Base-by-base conservation (phyloP, 2,888 invertebrate species). In the Drosophila neotestacea region DNA sequence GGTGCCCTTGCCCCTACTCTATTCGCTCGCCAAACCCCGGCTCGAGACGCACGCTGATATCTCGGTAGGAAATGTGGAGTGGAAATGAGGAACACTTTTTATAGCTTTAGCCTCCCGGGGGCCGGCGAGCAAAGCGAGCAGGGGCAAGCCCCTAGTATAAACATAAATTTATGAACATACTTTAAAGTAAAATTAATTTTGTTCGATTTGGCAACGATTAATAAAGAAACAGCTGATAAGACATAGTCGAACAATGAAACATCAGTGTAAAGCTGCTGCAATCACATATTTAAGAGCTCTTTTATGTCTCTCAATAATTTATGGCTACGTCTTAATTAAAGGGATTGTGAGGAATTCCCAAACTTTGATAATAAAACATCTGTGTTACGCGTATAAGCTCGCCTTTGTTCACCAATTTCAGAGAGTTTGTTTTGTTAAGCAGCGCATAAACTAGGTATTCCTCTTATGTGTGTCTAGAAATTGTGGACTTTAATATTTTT, bases 401-500 rank as follows among this genome's bases (percentile, higher is more conserved):
- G 30, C 6, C 30, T 30, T 55, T 55, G 42, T 28, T 7, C 30
- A 41, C 6, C 54, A 54, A 41, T 54, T 16, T 7, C n/a, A 9
- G 16, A 16, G 36, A 22, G n/a, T 27, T 54, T 41, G 4, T 55
- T 41, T 7, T 42, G 47, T 10, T 28, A n/a, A 32, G 4, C 47
- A 30, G 22, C n/a, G 42, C 47, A 73, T 68, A 54, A 62, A 41
- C 67, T 6, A 13, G 2, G 11, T 34, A 48, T 42, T 38, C 28
- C 22, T 4, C 5, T 5, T n/a, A 30, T 16, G 39, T 10, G 22
- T 22, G 32, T 10, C 22, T 66, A 38, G 55, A 67, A 32, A 32
- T 41, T 55, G 16, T 46, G 27, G 22, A 11, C 4, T 41, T 42
- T 77, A 59, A 7, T 69, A 47, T 58, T 64, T 62, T 60, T 60